Evolutionary conservation across 2,888 invertebrate species (phyloP).

Genomic region (Alentia gelatinosa): DNA sequence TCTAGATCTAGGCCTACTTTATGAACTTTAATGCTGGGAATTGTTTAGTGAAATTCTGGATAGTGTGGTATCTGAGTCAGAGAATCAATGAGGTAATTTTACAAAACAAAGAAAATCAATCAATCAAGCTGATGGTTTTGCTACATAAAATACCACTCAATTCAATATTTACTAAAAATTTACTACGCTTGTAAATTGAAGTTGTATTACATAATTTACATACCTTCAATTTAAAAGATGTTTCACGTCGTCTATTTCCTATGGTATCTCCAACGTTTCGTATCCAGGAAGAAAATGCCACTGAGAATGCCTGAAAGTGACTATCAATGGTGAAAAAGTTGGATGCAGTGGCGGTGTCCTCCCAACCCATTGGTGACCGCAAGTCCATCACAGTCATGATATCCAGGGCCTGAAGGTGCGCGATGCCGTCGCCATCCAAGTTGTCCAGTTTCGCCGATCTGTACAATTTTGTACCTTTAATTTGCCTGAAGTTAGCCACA

Average conservation of each 20-base stretch:
- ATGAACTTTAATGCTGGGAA: too few relatives aligned
- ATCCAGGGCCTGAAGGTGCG: neutral
- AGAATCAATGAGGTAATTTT: neutral
- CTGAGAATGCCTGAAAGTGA: neutral
- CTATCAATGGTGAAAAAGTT: neutral
- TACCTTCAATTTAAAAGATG: slow-evolving; percentile 6
- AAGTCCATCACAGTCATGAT: neutral
- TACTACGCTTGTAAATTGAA: neutral
- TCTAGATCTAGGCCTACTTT: too few relatives aligned
- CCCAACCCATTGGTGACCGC: neutral
- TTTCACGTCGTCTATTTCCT: neutral
- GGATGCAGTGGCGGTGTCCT: neutral
- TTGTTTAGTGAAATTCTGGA: neutral
- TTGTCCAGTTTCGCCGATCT: neutral
- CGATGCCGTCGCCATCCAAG: neutral
- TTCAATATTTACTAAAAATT: too few relatives aligned
- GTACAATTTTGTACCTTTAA: neutral
- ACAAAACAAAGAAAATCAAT: neutral
- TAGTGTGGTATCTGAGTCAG: neutral
- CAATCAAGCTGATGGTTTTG: neutral
- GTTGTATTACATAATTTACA: neutral
- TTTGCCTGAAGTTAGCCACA: neutral
- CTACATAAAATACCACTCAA: neutral
- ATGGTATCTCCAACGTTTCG: neutral
- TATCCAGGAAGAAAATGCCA: neutral